These are phyloP conservation scores for Stictocephala bisonia DNA, from an alignment of 2,888 invertebrate species.

Conservation along the genomic window DNA sequence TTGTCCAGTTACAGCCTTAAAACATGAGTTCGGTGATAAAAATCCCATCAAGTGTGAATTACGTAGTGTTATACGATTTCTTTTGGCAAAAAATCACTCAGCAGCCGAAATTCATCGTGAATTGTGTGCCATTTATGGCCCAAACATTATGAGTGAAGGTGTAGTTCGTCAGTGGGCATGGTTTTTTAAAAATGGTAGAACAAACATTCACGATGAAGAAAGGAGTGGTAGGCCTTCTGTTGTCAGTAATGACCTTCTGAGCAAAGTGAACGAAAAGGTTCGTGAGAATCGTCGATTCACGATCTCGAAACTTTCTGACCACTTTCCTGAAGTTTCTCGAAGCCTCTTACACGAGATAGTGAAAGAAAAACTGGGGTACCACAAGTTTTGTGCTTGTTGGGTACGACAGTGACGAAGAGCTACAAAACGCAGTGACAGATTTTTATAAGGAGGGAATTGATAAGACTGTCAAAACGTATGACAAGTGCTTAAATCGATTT, in stretches of 20 bases:
- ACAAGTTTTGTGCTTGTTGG: slow-evolving; percentile 54
- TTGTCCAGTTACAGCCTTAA: background rate
- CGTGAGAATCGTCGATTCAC: background rate
- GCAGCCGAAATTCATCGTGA: background rate
- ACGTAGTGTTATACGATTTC: background rate
- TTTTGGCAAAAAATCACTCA: background rate
- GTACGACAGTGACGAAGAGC: slow-evolving; percentile 34
- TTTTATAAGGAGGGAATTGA: too few species aligned
- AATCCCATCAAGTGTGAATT: background rate
- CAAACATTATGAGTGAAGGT: background rate
- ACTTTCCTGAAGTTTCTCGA: background rate
- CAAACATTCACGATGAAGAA: slow-evolving; percentile 46
- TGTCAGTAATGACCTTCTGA: background rate
- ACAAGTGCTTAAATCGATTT: too few species aligned
- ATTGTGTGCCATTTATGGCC: background rate
- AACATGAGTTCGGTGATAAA: background rate
- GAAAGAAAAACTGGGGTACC: slow-evolving; percentile 51
- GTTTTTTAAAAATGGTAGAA: slow-evolving; percentile 41
- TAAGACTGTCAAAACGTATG: too few species aligned
- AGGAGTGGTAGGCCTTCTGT: slow-evolving; percentile 25
- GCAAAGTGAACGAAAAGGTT: background rate
- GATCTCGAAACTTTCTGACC: background rate
- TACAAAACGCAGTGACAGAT: background rate
- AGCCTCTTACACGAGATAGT: slow-evolving; percentile 50
- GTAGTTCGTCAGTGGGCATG: slow-evolving; percentile 30